Evolutionary conservation across 1,140 invertebrate species (phyloP), one percentile per base, ranked within the genome.

Genomic region (Brachionus koreanus): DNA sequence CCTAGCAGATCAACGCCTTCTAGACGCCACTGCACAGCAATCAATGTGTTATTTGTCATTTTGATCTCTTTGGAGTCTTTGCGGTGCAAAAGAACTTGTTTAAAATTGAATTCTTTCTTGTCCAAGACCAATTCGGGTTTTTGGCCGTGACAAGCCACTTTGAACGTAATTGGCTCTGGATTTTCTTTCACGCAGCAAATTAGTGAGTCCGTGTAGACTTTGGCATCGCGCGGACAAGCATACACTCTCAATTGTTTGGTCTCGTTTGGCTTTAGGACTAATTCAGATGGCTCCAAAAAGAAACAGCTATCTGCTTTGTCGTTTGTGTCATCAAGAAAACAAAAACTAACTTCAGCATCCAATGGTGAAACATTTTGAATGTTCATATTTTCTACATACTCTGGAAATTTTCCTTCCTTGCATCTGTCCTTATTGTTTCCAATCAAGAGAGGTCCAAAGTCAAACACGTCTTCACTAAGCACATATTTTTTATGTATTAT

Each of bases 141-240:
- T 82, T 86, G 86, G 10, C 86, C 88, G 83, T 86, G 85, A 85
- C 86, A 88, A 29, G 83, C 82, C 12, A 89, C 77, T 69, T 88
- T 88, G 83, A 89, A 89, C 12, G 87, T 85, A 35, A 89, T 84
- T 42, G 88, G 88, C 76, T 89, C 88, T 12, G 88, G 88, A 83
- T 89, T 89, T 63, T 89, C 88, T 67, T 86, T 83, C 1, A 89
- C 84, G 84, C 88, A 89, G 72, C 87, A 88, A 0, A 89, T 86
- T 74, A 89, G 83, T 0, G 86, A 83, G 83, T 89, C 88, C 19
- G 87, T 85, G 83, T 86, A 88, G 12, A 83, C 83, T 23, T 85
- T 85, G 6, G 85, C 84, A 10, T 83, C 84, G 82, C 85, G 86
- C 1, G 88, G 88, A 83, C 87, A 88, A 0, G 88, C 87, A 86